Evolutionary conservation across 2,888 invertebrate genomes (phyloP), one percentile per base, ranked within the genome.

Genomic region (Yponomeuta plumbellus): DNA sequence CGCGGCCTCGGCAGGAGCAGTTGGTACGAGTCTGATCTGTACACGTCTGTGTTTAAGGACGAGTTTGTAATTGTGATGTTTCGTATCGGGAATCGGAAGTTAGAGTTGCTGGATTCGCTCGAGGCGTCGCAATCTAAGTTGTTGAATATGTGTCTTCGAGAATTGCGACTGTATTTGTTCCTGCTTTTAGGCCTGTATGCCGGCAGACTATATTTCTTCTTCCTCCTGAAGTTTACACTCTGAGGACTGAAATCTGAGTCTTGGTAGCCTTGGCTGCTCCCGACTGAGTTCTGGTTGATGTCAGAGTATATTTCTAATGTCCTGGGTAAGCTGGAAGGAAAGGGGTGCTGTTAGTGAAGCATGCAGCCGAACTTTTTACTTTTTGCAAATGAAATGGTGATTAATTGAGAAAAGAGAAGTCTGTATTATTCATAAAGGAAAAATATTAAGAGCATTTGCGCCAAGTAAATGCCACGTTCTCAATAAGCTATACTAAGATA

Each of bases 251-350:
- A 57, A 67, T 88, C 87, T 0, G 89, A 84, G 67, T 88, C 87
- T 74, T 81, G 80, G 70, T 89, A 88, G 2, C 85, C 86, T 71
- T 84, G 84, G n/a, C 80, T 81, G 69, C 84, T 87, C 58, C 87
- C 87, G 63, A 81, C 67, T 1, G 84, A 82, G 62, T 78, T 71
- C 21, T 70, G 67, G 8, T 77, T 73, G 44, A 69, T 22, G 26
- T 68, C 71, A 40, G 75, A 77, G 13, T 76, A 64, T 69, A 71
- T 67, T 67, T 74, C 71, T 65, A 20, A 34, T 5, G 26, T 56
- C 17, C 39, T 21, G 22, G n/a, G 64, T 39, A 20, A 26, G 6
- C 58, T 56, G 26, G 61, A 66, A 34, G 22, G 40, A 11, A 39
- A 61, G 61, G 21, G 26, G 20, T 20, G 26, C 39, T 66, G 39